A percentile compares a stretch with the other conserved stretches of the same genome.
Evolutionary conservation across 1,140 invertebrate species (phyloP).

Genomic region (Chymomyza costata): DNA sequence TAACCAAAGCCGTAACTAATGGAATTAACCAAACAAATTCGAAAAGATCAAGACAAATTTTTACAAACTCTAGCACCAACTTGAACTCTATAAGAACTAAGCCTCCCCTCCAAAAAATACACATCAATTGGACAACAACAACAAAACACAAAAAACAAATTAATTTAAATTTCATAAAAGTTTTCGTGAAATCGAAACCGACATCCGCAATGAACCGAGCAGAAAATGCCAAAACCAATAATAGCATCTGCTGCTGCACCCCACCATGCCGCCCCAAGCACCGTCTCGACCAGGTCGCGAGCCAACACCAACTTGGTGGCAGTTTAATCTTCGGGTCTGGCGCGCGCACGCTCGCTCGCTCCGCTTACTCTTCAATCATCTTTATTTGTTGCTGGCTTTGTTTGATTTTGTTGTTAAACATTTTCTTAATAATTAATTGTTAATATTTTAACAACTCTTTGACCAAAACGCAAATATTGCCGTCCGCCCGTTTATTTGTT

Average conservation of each 20-base stretch:
- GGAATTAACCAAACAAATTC: no score
- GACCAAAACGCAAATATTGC: constrained; percentile 25
- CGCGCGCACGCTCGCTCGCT: constrained; percentile 56
- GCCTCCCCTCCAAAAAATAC: constrained; percentile 10
- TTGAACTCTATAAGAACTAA: constrained; percentile 20
- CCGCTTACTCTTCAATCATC: constrained; percentile 13
- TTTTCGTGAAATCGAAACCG: constrained; percentile 48
- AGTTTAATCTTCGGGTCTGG: constrained; percentile 47
- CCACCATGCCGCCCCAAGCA: not conserved
- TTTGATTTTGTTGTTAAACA: constrained; percentile 42
- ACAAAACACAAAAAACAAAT: constrained; percentile 23
- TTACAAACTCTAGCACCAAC: no score
- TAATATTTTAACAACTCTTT: constrained; percentile 64
- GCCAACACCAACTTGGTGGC: constrained; percentile 3
- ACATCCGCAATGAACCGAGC: constrained; percentile 64
- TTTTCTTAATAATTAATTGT: constrained; percentile 67
- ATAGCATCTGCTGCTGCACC: constrained; percentile 1
- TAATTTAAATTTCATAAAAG: constrained; percentile 51
- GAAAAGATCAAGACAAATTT: no score
- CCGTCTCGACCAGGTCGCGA: not conserved
- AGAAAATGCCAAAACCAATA: constrained; percentile 19
- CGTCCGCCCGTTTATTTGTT: constrained; percentile 29
- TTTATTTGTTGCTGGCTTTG: constrained; percentile 17
- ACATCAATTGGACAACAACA: constrained; percentile 30
- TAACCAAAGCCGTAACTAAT: no score